Conservation (phyloP, 1,140 invertebrate genomes). For the Magallana gigas region DNA sequence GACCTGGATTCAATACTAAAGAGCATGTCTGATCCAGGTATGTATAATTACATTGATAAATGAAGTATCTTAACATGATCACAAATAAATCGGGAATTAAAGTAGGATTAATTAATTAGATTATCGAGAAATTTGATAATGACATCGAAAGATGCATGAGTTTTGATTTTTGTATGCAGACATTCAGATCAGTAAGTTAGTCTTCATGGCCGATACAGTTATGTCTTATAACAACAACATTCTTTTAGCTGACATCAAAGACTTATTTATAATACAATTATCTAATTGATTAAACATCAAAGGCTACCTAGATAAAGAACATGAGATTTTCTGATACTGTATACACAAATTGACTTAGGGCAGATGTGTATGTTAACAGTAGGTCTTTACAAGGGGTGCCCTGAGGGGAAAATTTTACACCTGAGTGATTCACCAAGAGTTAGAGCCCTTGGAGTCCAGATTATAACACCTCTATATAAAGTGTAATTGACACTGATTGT, state of each 20-base stretch:
- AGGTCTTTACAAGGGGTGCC: neutral
- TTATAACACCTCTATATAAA: neutral
- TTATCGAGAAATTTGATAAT: no score
- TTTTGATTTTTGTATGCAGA: no score
- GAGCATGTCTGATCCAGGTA: slow-evolving; percentile 94
- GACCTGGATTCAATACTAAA: slow-evolving; percentile 87
- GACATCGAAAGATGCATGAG: no score
- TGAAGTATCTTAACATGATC: no score
- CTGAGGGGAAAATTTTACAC: neutral
- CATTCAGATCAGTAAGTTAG: neutral
- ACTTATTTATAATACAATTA: neutral
- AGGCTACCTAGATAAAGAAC: neutral
- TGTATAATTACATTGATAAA: neutral
- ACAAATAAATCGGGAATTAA: no score
- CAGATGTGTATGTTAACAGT: slow-evolving; percentile 13
- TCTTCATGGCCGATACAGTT: neutral
- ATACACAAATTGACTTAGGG: slow-evolving; percentile 8
- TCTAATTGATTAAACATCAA: slow-evolving; percentile 15
- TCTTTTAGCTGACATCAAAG: neutral
- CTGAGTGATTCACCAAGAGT: neutral
- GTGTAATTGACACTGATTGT: slow-evolving; percentile 13
- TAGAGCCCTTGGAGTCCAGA: neutral
- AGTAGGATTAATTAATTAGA: no score
- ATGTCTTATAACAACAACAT: slow-evolving; percentile 18
- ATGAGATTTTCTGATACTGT: neutral